phyloP scores from a whole-genome alignment of 2,888 invertebrate species.

The Adela reaumurella region DNA sequence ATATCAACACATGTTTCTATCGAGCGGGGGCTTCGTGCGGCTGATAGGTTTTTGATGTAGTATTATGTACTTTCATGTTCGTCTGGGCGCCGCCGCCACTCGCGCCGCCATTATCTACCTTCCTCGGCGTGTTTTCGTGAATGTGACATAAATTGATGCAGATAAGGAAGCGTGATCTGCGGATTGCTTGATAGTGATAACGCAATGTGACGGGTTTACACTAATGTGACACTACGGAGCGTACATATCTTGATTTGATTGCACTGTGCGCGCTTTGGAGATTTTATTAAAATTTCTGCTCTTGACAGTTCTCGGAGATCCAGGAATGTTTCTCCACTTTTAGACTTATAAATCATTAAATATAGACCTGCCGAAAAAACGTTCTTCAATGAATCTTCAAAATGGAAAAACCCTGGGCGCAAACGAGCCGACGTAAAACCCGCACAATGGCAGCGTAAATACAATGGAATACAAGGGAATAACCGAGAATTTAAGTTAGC shows the following conservation, averaged over 20 bases:
- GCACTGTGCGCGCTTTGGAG: too few relatives aligned
- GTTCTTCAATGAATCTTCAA: too few relatives aligned
- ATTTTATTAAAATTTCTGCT: too few relatives aligned
- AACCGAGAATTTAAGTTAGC: background rate
- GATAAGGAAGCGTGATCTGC: background rate
- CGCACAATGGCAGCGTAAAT: background rate
- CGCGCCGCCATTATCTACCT: too few relatives aligned
- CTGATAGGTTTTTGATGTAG: background rate
- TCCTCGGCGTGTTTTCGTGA: background rate
- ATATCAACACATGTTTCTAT: background rate
- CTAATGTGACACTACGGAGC: background rate
- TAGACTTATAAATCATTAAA: too few relatives aligned
- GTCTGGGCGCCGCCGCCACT: too few relatives aligned
- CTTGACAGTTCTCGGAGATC: too few relatives aligned
- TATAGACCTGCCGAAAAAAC: too few relatives aligned
- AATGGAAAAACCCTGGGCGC: too few relatives aligned
- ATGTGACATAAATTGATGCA: background rate
- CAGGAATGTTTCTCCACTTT: too few relatives aligned
- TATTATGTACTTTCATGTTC: background rate
- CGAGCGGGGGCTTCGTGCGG: background rate
- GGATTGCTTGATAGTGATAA: background rate
- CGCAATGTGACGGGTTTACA: background rate
- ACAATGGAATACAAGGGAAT: background rate
- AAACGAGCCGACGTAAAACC: background rate
- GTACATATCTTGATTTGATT: too few relatives aligned